Percentiles rank a stretch among this genome's conserved stretches.
Conservation (phyloP, 2,113 vertebrate species). For the Brachypodius melanocephalos region DNA sequence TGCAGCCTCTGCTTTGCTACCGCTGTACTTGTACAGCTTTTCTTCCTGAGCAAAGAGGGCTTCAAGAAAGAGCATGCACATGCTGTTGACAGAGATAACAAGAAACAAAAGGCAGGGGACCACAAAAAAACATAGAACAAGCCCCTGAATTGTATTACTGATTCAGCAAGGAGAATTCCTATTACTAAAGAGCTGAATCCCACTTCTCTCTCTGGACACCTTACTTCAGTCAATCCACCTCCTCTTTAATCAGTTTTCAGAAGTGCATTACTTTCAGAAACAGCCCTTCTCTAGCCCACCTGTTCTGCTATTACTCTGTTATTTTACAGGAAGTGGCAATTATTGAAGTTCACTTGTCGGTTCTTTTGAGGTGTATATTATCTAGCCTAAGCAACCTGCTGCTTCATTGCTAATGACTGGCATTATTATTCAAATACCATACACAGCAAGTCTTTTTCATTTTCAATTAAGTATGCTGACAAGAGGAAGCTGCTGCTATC, state of each 20-base stretch:
- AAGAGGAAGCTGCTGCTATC: not conserved
- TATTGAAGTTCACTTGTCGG: not conserved
- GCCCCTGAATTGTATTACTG: accelerated
- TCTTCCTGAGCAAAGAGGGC: not conserved
- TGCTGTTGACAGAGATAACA: not conserved
- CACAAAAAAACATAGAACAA: not conserved
- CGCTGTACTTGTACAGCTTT: not conserved
- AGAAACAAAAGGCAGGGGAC: not conserved
- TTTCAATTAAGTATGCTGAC: not conserved
- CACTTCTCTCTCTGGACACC: not conserved
- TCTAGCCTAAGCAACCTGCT: not conserved
- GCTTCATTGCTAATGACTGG: not conserved
- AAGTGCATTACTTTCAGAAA: not conserved
- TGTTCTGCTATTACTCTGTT: not conserved
- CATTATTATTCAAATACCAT: not conserved
- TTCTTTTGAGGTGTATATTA: not conserved
- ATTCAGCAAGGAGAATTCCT: not conserved
- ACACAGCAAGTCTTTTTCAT: not conserved
- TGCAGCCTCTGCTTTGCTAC: not conserved
- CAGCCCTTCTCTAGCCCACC: not conserved
- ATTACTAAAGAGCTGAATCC: not conserved
- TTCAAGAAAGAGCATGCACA: not conserved
- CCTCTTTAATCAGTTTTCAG: not conserved
- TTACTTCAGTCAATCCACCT: not conserved
- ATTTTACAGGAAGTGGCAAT: not conserved